Percentiles rank a stretch among this genome's conserved stretches.
Evolutionary conservation across 2,113 vertebrate species (phyloP).

Genomic region (Macquaria ambigua): DNA sequence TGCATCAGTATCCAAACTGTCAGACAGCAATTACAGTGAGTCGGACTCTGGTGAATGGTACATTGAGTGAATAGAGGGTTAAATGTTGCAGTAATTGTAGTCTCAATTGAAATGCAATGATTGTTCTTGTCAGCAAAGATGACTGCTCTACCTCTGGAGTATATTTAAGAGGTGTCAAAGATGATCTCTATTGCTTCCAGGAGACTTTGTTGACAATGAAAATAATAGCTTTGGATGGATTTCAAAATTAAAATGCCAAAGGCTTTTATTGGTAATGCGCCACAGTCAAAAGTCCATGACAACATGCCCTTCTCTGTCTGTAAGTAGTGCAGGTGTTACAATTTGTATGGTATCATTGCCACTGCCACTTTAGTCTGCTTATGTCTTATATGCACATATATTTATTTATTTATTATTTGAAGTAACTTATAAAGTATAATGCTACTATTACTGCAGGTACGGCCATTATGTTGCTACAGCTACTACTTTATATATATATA

Average conservation of each 20-base stretch:
- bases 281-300: conserved; percentile 49
- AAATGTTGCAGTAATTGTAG: conserved; percentile 60
- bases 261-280: conserved; percentile 65
- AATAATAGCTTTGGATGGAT: conserved; percentile 74
- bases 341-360: not conserved
- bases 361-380: not conserved
- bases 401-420: not conserved
- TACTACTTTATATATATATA: not conserved
- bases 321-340: conserved; percentile 26
- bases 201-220: conserved; percentile 76
- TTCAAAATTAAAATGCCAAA: conserved; percentile 77
- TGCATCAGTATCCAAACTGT: conserved; percentile 23
- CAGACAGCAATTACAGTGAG: conserved; percentile 21
- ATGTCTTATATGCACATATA: not conserved
- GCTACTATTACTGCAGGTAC: not conserved
- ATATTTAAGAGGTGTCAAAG: conserved; percentile 70
- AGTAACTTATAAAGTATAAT: not conserved
- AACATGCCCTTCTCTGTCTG: conserved; percentile 61
- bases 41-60: not conserved
- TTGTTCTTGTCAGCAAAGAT: conserved; percentile 69
- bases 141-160: conserved; percentile 70
- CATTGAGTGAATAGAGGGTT: conserved; percentile 26
- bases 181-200: conserved; percentile 55
- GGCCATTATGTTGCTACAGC: not conserved
- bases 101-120: conserved; percentile 65